phyloP scores from a whole-genome alignment of 2,888 invertebrate species.

The Amphipyra berbera region DNA sequence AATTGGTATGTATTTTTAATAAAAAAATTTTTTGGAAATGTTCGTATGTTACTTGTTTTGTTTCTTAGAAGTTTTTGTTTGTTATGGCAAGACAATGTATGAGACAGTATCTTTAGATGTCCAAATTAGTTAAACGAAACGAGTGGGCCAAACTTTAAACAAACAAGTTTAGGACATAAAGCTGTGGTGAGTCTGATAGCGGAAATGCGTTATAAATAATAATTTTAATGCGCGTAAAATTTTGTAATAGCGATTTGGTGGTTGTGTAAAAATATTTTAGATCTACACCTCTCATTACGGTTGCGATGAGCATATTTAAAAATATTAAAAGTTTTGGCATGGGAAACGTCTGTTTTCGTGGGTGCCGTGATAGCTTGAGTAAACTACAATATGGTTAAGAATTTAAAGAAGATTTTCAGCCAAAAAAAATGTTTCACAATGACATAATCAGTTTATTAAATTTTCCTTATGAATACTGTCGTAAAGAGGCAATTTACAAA shows the following conservation, averaged over 20 bases:
- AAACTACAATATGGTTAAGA: no score
- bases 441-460: no score
- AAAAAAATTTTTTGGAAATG: constrained; percentile 22
- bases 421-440: no score
- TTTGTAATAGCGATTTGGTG: constrained; percentile 1
- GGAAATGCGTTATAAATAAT: constrained; percentile 23
- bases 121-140: constrained; percentile 39
- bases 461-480: no score
- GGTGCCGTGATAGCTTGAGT: no score
- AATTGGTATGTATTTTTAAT: constrained; percentile 10
- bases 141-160: constrained; percentile 33
- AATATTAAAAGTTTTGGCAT: no score
- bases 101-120: constrained; percentile 53
- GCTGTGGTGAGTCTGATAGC: constrained; percentile 44
- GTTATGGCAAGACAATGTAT: constrained; percentile 34
- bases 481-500: constrained; percentile 5
- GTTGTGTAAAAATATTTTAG: constrained; percentile 10
- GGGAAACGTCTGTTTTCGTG: no score
- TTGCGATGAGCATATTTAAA: no score
- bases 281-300: no score
- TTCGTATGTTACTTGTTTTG: constrained; percentile 10
- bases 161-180: constrained; percentile 45
- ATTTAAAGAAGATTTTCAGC: no score
- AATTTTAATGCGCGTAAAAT: neutral
- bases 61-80: constrained; percentile 48